Percentiles rank a stretch among this genome's conserved stretches.
Conservation (phyloP, 2,113 vertebrate species). For the Egretta garzetta region DNA sequence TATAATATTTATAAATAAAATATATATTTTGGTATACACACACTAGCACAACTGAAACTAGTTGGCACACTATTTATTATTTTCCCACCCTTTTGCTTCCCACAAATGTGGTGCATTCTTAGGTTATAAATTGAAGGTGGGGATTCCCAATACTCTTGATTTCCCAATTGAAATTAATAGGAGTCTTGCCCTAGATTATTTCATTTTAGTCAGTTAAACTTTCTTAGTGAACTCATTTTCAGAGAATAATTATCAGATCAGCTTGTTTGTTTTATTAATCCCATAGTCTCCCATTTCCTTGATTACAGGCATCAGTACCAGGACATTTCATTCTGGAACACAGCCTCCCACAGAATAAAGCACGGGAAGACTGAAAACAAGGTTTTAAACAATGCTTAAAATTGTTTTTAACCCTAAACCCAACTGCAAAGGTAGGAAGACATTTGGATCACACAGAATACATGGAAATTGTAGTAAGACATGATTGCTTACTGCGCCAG, state of each 20-base stretch:
- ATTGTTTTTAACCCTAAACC: neutral
- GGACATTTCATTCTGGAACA: constrained; percentile 32
- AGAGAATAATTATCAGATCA: neutral
- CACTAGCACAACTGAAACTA: neutral
- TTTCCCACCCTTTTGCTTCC: neutral
- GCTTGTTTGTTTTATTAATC: neutral
- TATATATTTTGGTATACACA: neutral
- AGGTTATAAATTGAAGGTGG: neutral
- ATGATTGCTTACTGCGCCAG: neutral
- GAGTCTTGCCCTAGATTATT: neutral
- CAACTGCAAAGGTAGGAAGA: neutral
- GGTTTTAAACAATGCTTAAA: neutral
- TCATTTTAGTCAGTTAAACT: neutral
- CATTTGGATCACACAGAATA: neutral
- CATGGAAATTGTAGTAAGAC: neutral
- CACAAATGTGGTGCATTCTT: neutral
- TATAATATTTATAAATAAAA: neutral
- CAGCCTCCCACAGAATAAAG: neutral
- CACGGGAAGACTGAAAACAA: neutral
- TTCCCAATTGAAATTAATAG: neutral
- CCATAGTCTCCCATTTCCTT: neutral
- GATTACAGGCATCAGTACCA: neutral
- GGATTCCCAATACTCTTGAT: neutral
- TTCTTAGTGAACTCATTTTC: neutral
- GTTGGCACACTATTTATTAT: neutral